These are phyloP conservation scores for Harpalus rufipes DNA, from an alignment of 2,888 invertebrate species.

Conservation along the genomic window DNA sequence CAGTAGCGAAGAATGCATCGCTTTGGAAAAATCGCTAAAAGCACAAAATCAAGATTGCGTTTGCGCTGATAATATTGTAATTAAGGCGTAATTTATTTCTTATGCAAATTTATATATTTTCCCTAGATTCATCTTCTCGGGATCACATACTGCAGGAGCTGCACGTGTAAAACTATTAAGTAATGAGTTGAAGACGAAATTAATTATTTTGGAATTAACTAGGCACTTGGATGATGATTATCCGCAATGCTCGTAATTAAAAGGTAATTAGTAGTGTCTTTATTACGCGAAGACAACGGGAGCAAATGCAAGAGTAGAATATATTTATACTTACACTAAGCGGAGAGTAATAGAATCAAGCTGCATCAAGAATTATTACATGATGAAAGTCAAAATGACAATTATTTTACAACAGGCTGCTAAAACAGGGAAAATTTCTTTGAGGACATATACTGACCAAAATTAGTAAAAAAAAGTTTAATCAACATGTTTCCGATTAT, in stretches of 20 bases:
- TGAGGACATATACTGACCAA: no score
- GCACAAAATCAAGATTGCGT: slow-evolving; percentile 21
- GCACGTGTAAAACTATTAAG: slow-evolving; percentile 52
- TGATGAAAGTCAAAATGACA: neutral
- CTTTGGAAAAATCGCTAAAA: slow-evolving; percentile 34
- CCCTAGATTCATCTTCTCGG: slow-evolving; percentile 23
- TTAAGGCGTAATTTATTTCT: slow-evolving; percentile 47
- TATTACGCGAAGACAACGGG: slow-evolving; percentile 53
- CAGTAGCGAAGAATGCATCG: slow-evolving; percentile 29
- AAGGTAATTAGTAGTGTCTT: slow-evolving; percentile 57
- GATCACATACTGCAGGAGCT: slow-evolving; percentile 45
- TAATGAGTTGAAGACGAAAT: slow-evolving; percentile 55
- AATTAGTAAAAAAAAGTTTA: no score
- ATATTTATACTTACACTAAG: slow-evolving; percentile 19
- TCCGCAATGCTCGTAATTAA: slow-evolving; percentile 56
- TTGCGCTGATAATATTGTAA: slow-evolving; percentile 9
- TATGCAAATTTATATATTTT: slow-evolving; percentile 49
- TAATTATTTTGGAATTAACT: slow-evolving; percentile 55
- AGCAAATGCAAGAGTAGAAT: slow-evolving; percentile 9
- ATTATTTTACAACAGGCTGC: no score
- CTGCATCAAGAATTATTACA: neutral
- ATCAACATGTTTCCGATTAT: no score
- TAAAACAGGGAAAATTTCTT: no score
- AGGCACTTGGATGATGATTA: slow-evolving; percentile 55
- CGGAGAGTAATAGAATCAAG: neutral